These are phyloP conservation scores for Erebia aethiops DNA, from an alignment of 2,888 invertebrate genomes.

Conservation along the genomic window DNA sequence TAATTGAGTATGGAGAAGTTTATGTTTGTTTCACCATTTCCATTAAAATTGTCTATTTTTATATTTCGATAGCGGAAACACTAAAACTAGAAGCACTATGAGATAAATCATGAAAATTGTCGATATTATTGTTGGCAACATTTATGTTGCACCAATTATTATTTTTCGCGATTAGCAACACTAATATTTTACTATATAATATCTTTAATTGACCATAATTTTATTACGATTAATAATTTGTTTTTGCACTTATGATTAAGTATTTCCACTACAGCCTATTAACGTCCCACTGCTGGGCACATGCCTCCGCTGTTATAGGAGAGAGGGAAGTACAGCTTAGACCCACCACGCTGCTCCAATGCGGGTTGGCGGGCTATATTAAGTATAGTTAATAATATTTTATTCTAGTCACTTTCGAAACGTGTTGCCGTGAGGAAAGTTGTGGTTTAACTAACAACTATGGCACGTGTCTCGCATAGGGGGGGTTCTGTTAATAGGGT, in stretches of 20 bases:
- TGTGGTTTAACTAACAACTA: slow-evolving; percentile 57
- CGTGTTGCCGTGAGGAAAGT: slow-evolving; percentile 47
- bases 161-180: not conserved
- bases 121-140: slow-evolving; percentile 61
- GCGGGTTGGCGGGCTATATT: no score
- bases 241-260: not conserved
- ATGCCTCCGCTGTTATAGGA: not conserved
- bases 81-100: slow-evolving; percentile 63
- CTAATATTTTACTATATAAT: not conserved
- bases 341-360: no score
- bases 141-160: slow-evolving; percentile 37
- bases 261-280: no score
- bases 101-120: slow-evolving; percentile 70
- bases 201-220: not conserved
- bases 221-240: not conserved
- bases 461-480: slow-evolving; percentile 43
- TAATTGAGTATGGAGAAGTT: not conserved
- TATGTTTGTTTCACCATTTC: not conserved
- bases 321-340: no score
- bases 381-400: not conserved
- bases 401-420: slow-evolving; percentile 22
- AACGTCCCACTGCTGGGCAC: no score
- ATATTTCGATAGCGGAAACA: slow-evolving; percentile 73
- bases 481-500: slow-evolving; percentile 35
- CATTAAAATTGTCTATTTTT: slow-evolving; percentile 42